Base-by-base conservation (phyloP, 2,888 invertebrate genomes). In the Phaedon cochleariae region DNA sequence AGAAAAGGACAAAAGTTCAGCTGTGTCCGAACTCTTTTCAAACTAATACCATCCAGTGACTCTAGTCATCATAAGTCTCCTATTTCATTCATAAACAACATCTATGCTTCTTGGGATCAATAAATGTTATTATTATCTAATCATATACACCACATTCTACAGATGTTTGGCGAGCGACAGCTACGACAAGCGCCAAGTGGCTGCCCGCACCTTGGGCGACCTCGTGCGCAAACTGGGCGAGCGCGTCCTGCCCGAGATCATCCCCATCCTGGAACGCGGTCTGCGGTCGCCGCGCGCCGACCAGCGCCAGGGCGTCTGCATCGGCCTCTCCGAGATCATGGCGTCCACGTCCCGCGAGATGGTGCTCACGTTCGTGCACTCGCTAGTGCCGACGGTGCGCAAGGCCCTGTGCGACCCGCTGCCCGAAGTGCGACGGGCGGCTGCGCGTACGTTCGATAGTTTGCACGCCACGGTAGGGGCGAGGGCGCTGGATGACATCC, bases 311-410 rank as follows among this genome's bases (percentile, higher is more conserved):
- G 99, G 99, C 72, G 98, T 99, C 7, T 98, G 99, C 83, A 97
- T 98, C 81, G 99, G 97, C 0, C 88, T 99, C 31, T 95, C 96
- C 0, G 98, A 99, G 87, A 99, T 99, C 78, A 97, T 99, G 92
- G 92, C 92, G 4, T 97, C 97, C 55, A 98, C 98, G 3, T 96
- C 95, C 64, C 90, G 91, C 76, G 98, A 98, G 79, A 95, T 96
- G 90, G 96, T 97, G 53, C 85, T 96, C 48, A 92, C 94, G 68
- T 96, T 94, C 83, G 93, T 94, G 1, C 92, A 94, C 81, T 94
- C 92, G 72, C 84, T 96, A 60, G 92, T 95, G 7, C 97, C 98
- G 2, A 98, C 97, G 0, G 96, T 99, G n/a, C 90, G 95, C 71
- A 93, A 92, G 82, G 98, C 98, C 1, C 86, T 99, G 59, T 94